Percentiles rank a stretch among this genome's conserved stretches.
Evolutionary conservation across 2,113 vertebrate species (phyloP).

Genomic region (Hyperopisus bebe): DNA sequence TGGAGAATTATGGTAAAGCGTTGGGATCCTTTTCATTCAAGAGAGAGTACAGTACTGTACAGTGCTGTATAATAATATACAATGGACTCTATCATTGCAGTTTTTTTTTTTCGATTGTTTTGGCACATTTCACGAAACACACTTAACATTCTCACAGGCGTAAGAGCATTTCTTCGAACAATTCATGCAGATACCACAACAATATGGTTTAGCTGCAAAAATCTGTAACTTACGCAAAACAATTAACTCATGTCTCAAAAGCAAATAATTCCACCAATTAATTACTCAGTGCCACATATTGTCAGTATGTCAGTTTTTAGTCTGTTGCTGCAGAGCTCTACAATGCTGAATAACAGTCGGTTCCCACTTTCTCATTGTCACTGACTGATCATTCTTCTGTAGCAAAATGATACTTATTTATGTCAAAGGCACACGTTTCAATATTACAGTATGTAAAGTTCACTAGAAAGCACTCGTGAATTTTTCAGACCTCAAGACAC

Average conservation of each 20-base stretch:
- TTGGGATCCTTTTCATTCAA: not conserved
- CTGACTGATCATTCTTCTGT: not conserved
- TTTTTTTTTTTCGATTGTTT: not conserved
- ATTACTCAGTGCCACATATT: not conserved
- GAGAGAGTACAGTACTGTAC: not conserved
- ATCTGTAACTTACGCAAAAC: not conserved
- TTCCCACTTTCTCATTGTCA: not conserved
- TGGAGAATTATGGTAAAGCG: not conserved
- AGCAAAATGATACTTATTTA: not conserved
- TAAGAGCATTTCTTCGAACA: not conserved
- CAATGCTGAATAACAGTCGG: not conserved
- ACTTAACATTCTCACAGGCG: not conserved
- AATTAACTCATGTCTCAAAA: not conserved
- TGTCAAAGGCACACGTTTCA: not conserved
- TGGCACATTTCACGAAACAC: not conserved
- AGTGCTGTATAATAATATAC: not conserved
- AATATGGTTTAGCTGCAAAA: not conserved
- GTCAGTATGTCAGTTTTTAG: not conserved
- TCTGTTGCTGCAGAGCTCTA: not conserved
- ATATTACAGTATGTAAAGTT: not conserved
- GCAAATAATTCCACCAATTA: not conserved
- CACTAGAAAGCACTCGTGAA: not conserved
- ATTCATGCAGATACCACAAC: not conserved
- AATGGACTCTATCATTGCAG: not conserved
- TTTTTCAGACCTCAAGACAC: not conserved